phyloP scores from a whole-genome alignment of 2,888 invertebrate species.

The Beris chalybata region DNA sequence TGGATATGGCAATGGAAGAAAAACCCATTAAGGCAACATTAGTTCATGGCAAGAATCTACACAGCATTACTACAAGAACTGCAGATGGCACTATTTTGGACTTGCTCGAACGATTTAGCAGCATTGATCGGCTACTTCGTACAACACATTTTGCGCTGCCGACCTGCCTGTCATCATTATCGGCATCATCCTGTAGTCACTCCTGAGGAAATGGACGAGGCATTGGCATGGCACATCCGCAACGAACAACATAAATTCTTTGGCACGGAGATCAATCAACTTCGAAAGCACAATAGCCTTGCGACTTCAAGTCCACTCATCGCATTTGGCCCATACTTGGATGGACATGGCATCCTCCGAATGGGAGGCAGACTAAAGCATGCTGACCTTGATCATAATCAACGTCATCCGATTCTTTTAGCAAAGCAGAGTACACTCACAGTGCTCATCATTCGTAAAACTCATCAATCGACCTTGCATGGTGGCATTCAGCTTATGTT shows the following conservation, averaged over 20 bases:
- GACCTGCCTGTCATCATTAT: background rate
- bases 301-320: background rate
- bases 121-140: no score
- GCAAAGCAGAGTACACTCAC: background rate
- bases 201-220: background rate
- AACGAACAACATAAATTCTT: background rate
- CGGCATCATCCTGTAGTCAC: background rate
- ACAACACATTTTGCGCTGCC: background rate
- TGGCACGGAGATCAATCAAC: slow-evolving; percentile 1
- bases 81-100: no score
- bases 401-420: background rate
- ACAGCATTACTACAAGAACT: no score
- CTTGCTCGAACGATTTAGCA: no score
- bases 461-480: no score
- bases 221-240: slow-evolving; percentile 4
- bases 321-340: background rate
- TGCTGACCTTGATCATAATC: background rate
- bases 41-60: no score
- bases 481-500: no score
- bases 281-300: background rate
- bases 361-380: background rate
- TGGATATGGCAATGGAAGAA: no score
- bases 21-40: no score
- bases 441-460: background rate
- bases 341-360: background rate